Percentiles rank a stretch among this genome's conserved stretches.
These are phyloP conservation scores for Poecilia latipinna DNA, from an alignment of 2,113 vertebrate species.

Conservation along the genomic window DNA sequence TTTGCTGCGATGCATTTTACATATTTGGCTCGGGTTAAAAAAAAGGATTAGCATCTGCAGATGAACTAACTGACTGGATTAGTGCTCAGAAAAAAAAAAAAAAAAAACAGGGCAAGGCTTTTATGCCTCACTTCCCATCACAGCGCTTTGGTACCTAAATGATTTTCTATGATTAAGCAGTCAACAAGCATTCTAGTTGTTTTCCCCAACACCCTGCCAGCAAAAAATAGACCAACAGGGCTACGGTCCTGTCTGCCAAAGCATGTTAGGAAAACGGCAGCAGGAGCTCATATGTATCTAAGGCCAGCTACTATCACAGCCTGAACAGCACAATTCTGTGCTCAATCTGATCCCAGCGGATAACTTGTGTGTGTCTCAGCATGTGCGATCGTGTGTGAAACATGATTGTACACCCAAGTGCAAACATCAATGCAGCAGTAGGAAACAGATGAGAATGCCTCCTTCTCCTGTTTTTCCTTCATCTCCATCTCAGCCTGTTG, in stretches of 20 bases:
- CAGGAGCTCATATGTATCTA: slow-evolving; percentile 11
- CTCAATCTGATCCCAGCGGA: slow-evolving; percentile 26
- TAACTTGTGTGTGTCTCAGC: slow-evolving; percentile 23
- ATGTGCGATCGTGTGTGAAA: slow-evolving; percentile 30
- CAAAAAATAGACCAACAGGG: slow-evolving; percentile 37
- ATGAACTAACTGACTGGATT: slow-evolving; percentile 69
- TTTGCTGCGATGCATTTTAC: slow-evolving; percentile 59
- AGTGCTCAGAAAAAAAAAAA: slow-evolving; percentile 43
- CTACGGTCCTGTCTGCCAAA: slow-evolving; percentile 22
- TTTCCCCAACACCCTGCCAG: slow-evolving; percentile 31
- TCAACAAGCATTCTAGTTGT: slow-evolving; percentile 42
- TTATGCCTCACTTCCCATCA: slow-evolving; percentile 52
- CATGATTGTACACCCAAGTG: slow-evolving; percentile 59
- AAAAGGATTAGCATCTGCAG: slow-evolving; percentile 66
- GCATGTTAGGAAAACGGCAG: slow-evolving; percentile 23
- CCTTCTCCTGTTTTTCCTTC: slow-evolving; percentile 29
- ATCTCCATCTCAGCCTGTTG: slow-evolving; percentile 56
- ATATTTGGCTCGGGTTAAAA: slow-evolving; percentile 36
- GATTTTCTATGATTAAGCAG: slow-evolving; percentile 63
- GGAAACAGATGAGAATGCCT: slow-evolving; percentile 35
- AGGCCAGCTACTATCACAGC: slow-evolving; percentile 10
- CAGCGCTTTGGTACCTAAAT: slow-evolving; percentile 37
- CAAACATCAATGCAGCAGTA: slow-evolving; percentile 55
- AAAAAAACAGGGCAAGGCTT: slow-evolving; percentile 26
- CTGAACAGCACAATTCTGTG: slow-evolving; percentile 44